Conservation (phyloP, 2,797 vertebrate genomes). For the Prionace glauca region DNA sequence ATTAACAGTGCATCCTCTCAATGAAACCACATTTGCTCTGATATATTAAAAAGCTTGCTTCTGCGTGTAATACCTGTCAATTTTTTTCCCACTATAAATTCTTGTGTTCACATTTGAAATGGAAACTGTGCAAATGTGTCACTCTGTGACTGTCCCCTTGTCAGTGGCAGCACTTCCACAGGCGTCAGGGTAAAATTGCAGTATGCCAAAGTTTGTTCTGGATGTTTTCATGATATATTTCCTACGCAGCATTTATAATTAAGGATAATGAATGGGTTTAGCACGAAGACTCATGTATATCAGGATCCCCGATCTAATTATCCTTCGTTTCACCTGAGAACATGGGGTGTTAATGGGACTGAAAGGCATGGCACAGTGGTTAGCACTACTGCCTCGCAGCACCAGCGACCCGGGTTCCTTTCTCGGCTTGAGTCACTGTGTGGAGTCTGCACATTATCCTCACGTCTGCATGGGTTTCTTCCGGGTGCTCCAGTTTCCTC, state of each 20-base stretch:
- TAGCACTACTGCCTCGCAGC: too few relatives aligned
- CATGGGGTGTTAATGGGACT: too few relatives aligned
- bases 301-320: not conserved
- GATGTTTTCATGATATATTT: not conserved
- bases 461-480: too few relatives aligned
- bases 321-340: not conserved
- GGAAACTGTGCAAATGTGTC: not conserved
- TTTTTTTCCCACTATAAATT: not conserved
- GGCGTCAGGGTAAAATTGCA: not conserved
- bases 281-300: not conserved
- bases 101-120: not conserved
- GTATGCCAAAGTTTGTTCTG: not conserved
- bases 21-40: not conserved
- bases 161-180: not conserved
- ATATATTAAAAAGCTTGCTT: not conserved
- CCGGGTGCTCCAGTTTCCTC: too few relatives aligned
- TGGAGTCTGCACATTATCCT: too few relatives aligned
- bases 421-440: too few relatives aligned
- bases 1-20: not conserved
- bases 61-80: not conserved
- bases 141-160: too few relatives aligned
- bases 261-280: not conserved
- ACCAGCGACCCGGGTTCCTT: too few relatives aligned
- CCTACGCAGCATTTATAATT: not conserved
- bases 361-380: too few relatives aligned